Evolutionary conservation across 2,888 invertebrate species (phyloP).

Genomic region (Electrophaes corylata): DNA sequence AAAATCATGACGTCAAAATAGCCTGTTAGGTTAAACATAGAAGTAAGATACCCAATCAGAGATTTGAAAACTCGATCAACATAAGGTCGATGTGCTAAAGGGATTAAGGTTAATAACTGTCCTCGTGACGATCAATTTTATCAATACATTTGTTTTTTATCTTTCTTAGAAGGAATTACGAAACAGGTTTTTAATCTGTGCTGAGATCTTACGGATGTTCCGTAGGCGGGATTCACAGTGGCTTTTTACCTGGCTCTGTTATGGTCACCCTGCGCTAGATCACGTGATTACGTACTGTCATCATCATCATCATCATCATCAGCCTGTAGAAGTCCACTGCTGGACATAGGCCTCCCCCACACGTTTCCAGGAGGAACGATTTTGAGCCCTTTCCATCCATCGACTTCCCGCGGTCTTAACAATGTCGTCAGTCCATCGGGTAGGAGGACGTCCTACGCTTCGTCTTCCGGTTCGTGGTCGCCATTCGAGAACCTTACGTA

Average conservation of each 20-base stretch:
- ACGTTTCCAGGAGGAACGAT: too few species aligned
- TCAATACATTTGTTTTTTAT: conserved; percentile 64
- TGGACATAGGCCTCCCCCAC: too few species aligned
- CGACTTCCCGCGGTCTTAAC: too few species aligned
- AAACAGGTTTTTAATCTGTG: conserved; percentile 58
- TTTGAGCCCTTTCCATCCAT: too few species aligned
- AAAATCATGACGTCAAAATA: too few species aligned
- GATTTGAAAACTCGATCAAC: conserved; percentile 18
- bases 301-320: too few species aligned
- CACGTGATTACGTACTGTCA: neutral
- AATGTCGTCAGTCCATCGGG: too few species aligned
- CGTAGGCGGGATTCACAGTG: conserved; percentile 6
- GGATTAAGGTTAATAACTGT: conserved; percentile 72
- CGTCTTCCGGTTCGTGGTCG: too few species aligned
- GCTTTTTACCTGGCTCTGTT: neutral
- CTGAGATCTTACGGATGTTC: conserved; percentile 61
- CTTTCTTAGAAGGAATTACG: conserved; percentile 55
- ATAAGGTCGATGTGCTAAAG: conserved; percentile 71
- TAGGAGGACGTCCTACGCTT: too few species aligned
- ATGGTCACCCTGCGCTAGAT: neutral
- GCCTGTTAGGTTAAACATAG: neutral
- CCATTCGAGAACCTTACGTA: too few species aligned
- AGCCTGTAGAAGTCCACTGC: too few species aligned
- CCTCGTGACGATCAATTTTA: conserved; percentile 57
- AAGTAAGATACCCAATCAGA: neutral